phyloP scores from a whole-genome alignment of 2,888 invertebrate genomes.

The Nebria brevicollis region DNA sequence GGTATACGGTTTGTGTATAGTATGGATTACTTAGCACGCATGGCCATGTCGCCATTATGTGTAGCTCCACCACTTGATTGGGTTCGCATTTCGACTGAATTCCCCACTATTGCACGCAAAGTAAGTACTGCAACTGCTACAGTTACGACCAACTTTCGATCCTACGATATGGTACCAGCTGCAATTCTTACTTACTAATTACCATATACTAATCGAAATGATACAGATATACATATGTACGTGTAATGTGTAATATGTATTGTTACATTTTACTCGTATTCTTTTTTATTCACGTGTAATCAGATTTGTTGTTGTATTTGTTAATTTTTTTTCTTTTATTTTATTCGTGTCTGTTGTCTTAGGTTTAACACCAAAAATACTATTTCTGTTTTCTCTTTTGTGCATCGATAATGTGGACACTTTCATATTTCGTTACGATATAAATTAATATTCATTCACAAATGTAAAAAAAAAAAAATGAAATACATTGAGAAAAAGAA shows the following conservation, averaged over 20 bases:
- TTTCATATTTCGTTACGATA: not conserved
- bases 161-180: not conserved
- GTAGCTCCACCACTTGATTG: constrained; percentile 65
- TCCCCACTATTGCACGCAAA: constrained; percentile 66
- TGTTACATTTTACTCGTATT: not conserved
- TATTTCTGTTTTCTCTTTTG: too few relatives aligned
- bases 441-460: not conserved
- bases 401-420: too few relatives aligned
- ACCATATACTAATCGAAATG: not conserved
- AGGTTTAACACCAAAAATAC: too few relatives aligned
- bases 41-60: constrained; percentile 68
- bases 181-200: not conserved
- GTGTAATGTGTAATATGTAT: constrained; percentile 5
- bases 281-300: not conserved
- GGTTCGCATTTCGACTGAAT: constrained; percentile 65
- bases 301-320: too few relatives aligned
- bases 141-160: not conserved
- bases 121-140: constrained; percentile 54
- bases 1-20: constrained; percentile 54
- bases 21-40: constrained; percentile 65
- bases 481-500: too few relatives aligned
- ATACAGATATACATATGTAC: constrained; percentile 4
- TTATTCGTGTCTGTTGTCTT: too few relatives aligned
- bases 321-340: too few relatives aligned
- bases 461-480: too few relatives aligned